These are phyloP conservation scores for Nipponacmea schrenckii DNA, from an alignment of 2,888 invertebrate species.

Conservation along the genomic window DNA sequence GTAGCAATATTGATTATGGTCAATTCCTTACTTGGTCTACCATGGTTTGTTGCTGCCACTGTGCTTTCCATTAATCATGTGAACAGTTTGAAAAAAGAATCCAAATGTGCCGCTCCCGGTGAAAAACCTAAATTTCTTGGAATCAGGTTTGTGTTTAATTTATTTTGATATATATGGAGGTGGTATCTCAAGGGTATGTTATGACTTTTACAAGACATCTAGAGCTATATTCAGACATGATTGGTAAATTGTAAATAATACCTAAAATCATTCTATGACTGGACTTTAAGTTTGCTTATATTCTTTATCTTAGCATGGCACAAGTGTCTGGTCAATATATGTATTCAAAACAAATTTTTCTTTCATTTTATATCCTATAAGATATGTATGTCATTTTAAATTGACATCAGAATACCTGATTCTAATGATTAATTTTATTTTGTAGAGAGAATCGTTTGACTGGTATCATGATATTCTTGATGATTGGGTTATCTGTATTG, in stretches of 20 bases:
- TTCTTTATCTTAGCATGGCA: too few species aligned
- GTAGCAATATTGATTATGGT: slow-evolving; percentile 87
- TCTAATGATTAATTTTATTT: slow-evolving; percentile 1
- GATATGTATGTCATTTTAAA: too few species aligned
- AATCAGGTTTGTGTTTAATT: slow-evolving; percentile 72
- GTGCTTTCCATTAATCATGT: slow-evolving; percentile 98
- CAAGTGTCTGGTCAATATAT: too few species aligned
- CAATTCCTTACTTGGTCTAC: slow-evolving; percentile 91
- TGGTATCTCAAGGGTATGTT: background rate
- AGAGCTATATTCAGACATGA: too few species aligned
- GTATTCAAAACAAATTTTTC: too few species aligned
- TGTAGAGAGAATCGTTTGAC: slow-evolving; percentile 81
- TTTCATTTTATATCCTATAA: too few species aligned
- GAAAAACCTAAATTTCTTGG: slow-evolving; percentile 96
- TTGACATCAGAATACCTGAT: too few species aligned
- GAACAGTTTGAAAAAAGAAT: slow-evolving; percentile 92
- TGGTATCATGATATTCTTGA: slow-evolving; percentile 89
- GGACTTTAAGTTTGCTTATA: too few species aligned
- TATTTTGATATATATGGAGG: background rate
- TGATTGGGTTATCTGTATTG: slow-evolving; percentile 92
- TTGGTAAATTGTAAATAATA: too few species aligned
- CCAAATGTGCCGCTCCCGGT: slow-evolving; percentile 95
- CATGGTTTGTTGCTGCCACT: slow-evolving; percentile 87
- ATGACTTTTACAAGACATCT: too few species aligned
- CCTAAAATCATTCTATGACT: too few species aligned